Evolutionary conservation across 2,888 invertebrate species (phyloP).

Genomic region (Monopis laevigella): DNA sequence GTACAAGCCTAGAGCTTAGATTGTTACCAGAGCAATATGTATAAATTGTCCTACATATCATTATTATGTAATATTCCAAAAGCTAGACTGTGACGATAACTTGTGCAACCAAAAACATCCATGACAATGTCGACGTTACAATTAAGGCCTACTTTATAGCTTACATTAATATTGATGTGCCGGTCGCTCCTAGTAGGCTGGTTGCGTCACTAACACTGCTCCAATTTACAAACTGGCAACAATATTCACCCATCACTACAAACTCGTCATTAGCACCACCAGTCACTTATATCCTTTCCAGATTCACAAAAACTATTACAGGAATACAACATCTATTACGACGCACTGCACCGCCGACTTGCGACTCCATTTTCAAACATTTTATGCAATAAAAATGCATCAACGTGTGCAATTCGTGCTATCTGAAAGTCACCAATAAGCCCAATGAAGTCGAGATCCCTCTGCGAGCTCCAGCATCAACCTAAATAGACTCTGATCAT

Average conservation of each 20-base stretch:
- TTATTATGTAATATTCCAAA: too few species aligned
- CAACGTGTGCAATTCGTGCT: conserved; percentile 65
- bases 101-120: too few species aligned
- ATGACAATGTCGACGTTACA: too few species aligned
- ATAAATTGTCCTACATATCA: too few species aligned
- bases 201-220: conserved; percentile 6
- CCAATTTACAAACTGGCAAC: neutral
- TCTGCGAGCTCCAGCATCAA: conserved; percentile 64
- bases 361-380: neutral
- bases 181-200: conserved; percentile 3
- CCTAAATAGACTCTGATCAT: conserved; percentile 69
- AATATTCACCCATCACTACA: too few species aligned
- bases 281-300: neutral
- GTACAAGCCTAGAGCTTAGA: too few species aligned
- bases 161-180: conserved; percentile 17
- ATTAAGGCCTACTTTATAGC: conserved; percentile 12
- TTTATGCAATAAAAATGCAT: conserved; percentile 40
- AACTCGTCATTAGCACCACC: neutral
- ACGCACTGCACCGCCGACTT: too few species aligned
- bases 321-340: neutral
- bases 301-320: neutral
- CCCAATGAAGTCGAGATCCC: conserved; percentile 68
- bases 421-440: conserved; percentile 68
- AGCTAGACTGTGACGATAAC: too few species aligned
- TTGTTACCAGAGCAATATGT: too few species aligned